Base-by-base conservation (phyloP, 2,888 invertebrate genomes). In the Eupithecia exiguata region DNA sequence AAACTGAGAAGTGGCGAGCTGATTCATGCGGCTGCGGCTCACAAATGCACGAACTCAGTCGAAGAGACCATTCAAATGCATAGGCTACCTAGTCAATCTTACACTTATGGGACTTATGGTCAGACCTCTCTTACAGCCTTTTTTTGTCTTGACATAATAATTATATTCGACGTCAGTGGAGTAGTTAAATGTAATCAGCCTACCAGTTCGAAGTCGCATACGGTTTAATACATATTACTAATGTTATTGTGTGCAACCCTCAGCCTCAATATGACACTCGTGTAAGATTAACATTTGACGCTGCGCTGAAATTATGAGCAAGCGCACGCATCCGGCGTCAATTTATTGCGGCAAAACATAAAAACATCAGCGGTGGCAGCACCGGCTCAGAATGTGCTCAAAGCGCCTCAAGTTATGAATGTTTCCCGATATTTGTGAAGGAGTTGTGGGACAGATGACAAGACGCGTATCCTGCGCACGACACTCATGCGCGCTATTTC, bases 391-490 rank as follows among this genome's bases (percentile, higher is more conserved):
- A 69, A 53, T 53, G 49, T 79, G 79, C 82, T 93, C 91, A 92
- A 92, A 92, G 92, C 84, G 84, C 83, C 89, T 91, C 93, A 90
- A 90, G 88, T 91, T 91, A 92, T 90, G 90, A 91, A 91, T 90
- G 90, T 90, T 86, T 91, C 90, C 90, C 89, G 90, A 91, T 90
- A 89, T 89, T 91, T 90, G 92, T 90, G 92, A 91, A 88, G 89
- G 91, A 92, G 89, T 91, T 87, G 91, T 91, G 84, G 87, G 92
- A 91, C 92, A 84, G 81, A 80, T 86, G 93, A 92, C 92, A 91
- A 74, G 89, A 78, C 76, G 70, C 86, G 89, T 90, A 90, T 92
- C 92, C 92, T 40, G 40, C 66, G 66, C 6, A 12, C n/a, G 53
- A 53, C 53, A 38, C 65, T n/a, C 38, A 14, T 12, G 21, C 65